These are phyloP conservation scores for Cecropterus lyciades DNA, from an alignment of 1,140 invertebrate species.

Conservation along the genomic window DNA sequence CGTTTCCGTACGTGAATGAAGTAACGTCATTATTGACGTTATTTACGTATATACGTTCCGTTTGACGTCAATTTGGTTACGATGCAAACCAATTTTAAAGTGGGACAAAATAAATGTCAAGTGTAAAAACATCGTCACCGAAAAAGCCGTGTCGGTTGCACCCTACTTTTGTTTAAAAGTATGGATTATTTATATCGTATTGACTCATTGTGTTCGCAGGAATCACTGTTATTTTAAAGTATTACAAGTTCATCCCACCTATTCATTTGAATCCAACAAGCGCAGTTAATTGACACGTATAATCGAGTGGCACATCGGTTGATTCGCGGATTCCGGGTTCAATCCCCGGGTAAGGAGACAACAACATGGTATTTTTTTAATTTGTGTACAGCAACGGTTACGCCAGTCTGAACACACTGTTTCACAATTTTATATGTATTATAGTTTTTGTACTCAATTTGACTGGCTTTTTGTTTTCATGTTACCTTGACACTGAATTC, in stretches of 20 bases:
- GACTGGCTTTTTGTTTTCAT: no score
- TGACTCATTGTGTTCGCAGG: slow-evolving; percentile 18
- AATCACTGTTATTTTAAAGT: slow-evolving; percentile 17
- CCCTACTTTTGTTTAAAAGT: slow-evolving; percentile 16
- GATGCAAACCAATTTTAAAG: slow-evolving; percentile 18
- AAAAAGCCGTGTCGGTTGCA: slow-evolving; percentile 8
- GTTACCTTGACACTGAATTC: no score
- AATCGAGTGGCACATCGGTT: no score
- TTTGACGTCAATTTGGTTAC: slow-evolving; percentile 29
- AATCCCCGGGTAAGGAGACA: no score
- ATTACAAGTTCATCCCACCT: slow-evolving; percentile 10
- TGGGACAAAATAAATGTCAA: slow-evolving; percentile 28
- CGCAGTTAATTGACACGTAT: no score
- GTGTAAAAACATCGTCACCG: slow-evolving; percentile 9
- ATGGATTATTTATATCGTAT: slow-evolving; percentile 13
- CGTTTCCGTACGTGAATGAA: slow-evolving; percentile 37
- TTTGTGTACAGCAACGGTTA: no score
- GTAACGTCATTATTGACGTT: slow-evolving; percentile 39
- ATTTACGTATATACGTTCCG: not conserved
- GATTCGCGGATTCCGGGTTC: no score
- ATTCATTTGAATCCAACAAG: not conserved
- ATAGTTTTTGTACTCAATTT: no score
- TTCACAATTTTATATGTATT: no score
- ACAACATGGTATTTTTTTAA: no score
- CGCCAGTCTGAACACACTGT: no score